These are phyloP conservation scores for Anastrepha ludens DNA, from an alignment of 1,140 invertebrate genomes.

Conservation along the genomic window DNA sequence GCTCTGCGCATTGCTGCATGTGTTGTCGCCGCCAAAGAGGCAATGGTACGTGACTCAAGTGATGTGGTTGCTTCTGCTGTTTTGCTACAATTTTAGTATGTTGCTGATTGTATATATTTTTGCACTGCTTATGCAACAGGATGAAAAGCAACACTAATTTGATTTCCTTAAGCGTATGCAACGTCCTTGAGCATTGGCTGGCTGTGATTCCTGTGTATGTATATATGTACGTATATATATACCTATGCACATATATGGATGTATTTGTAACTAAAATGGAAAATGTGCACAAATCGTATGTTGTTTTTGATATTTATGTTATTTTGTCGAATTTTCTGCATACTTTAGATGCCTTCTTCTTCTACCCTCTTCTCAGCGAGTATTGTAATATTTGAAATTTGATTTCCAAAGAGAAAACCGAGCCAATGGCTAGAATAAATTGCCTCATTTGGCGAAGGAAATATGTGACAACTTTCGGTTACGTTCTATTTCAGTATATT, in stretches of 20 bases:
- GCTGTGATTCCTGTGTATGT: not conserved
- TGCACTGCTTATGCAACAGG: slow-evolving; percentile 6
- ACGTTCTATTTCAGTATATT: no score
- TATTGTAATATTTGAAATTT: no score
- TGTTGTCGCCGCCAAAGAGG: slow-evolving; percentile 26
- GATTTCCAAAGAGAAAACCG: no score
- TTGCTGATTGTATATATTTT: not conserved
- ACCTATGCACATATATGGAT: not conserved
- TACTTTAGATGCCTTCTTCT: no score
- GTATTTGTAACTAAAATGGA: not conserved
- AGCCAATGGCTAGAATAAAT: no score
- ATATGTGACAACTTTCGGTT: no score
- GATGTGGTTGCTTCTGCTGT: not conserved
- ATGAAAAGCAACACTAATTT: slow-evolving; percentile 38
- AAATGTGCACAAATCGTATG: no score
- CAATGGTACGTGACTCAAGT: slow-evolving; percentile 48
- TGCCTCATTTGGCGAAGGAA: no score
- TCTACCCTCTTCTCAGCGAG: no score
- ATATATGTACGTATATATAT: not conserved
- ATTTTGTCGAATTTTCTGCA: no score
- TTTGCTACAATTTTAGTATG: not conserved
- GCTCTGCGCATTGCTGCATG: not conserved
- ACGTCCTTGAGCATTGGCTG: slow-evolving; percentile 36
- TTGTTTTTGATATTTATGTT: no score
- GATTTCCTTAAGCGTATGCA: slow-evolving; percentile 27